These are phyloP conservation scores for Heliconius hermathena DNA, from an alignment of 1,140 invertebrate species.

Conservation along the genomic window DNA sequence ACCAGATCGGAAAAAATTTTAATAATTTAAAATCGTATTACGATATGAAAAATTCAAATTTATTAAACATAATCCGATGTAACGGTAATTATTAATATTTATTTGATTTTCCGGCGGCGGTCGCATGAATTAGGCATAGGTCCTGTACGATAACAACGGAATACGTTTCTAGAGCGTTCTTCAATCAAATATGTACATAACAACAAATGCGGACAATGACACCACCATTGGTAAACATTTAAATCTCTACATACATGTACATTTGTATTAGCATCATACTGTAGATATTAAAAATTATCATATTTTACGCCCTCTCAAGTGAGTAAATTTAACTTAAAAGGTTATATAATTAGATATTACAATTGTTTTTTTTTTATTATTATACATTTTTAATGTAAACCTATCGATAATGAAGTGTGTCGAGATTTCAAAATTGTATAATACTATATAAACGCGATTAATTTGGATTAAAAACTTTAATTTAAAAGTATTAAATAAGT, in stretches of 20 bases:
- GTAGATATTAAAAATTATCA: conserved; percentile 2
- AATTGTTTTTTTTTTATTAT: too few relatives aligned
- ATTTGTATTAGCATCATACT: neutral
- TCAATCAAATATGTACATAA: conserved; percentile 4
- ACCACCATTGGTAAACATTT: conserved; percentile 23
- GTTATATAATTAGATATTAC: too few relatives aligned
- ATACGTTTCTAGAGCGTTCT: conserved; percentile 15
- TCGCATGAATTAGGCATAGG: conserved; percentile 28
- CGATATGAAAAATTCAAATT: neutral
- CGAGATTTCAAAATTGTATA: too few relatives aligned
- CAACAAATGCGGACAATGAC: conserved; percentile 25
- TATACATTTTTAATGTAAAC: too few relatives aligned
- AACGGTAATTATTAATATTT: conserved; percentile 5
- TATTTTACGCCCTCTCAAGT: neutral
- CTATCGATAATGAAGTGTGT: too few relatives aligned
- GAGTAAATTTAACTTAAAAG: neutral
- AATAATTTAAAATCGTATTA: neutral
- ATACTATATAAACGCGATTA: too few relatives aligned
- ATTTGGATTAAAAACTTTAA: too few relatives aligned
- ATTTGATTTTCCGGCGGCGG: neutral
- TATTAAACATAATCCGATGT: neutral
- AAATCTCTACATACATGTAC: neutral
- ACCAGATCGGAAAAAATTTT: too few relatives aligned
- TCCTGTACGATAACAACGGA: conserved; percentile 11
- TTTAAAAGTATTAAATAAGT: too few relatives aligned